Conservation (phyloP, 2,888 invertebrate genomes). For the Aporophyla nigra region DNA sequence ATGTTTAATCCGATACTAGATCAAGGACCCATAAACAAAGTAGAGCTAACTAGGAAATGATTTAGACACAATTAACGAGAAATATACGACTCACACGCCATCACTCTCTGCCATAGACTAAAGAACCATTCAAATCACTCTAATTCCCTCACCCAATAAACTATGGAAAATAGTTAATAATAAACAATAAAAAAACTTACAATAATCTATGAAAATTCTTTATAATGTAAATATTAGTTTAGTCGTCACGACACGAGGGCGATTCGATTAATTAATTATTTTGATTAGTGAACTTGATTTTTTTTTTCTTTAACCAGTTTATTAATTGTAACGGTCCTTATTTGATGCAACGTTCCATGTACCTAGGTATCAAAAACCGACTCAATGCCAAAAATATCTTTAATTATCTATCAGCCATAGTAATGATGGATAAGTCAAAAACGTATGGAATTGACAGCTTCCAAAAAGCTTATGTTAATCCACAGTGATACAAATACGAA, state of each 20-base stretch:
- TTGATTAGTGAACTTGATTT: no score
- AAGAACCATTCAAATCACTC: slow-evolving; percentile 70
- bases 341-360: no score
- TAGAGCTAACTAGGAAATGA: slow-evolving; percentile 62
- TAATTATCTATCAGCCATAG: no score
- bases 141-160: slow-evolving; percentile 74
- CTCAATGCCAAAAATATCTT: not conserved
- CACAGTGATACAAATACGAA: not conserved
- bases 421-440: no score
- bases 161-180: slow-evolving; percentile 73
- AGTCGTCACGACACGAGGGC: slow-evolving; percentile 65
- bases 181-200: slow-evolving; percentile 77
- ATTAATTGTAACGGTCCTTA: no score
- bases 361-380: no score
- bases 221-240: slow-evolving; percentile 66
- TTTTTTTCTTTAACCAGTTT: not conserved
- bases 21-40: slow-evolving; percentile 51
- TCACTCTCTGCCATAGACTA: slow-evolving; percentile 52
- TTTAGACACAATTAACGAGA: slow-evolving; percentile 62
- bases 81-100: slow-evolving; percentile 48
- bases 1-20: slow-evolving; percentile 53
- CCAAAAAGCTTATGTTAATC: no score
- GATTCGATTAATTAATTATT: slow-evolving; percentile 37
- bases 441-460: no score
- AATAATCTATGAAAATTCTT: slow-evolving; percentile 76